Base-by-base conservation (phyloP, 2,888 invertebrate genomes). In the Sminthurinus aureus region DNA sequence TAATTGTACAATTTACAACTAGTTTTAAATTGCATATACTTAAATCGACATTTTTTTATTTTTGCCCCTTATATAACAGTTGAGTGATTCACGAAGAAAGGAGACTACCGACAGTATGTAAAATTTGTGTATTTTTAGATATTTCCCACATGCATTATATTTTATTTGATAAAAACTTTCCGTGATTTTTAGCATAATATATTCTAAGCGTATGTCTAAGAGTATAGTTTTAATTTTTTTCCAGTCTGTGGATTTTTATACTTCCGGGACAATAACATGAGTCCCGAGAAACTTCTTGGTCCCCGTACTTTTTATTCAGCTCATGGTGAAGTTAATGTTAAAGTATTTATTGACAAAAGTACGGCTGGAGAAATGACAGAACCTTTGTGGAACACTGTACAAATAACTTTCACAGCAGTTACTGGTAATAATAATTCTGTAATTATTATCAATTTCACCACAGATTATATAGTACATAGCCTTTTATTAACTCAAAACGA, bases 381-480 rank as follows among this genome's bases (percentile, higher is more conserved):
- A 9, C 11, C 20, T 38, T 22, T 83, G 8, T 71, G 74, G 52
- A 79, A 79, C 50, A 38, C 79, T 0, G 22, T 83, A 15, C 81
- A 83, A 64, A n/a, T 85, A 0, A 38, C 69, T n/a, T 85, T 85
- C 69, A 85, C 85, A 22, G 82, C 85, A 4, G 77, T 71, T 50
- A 58, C 77, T 58, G 85, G 85, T 85, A 22, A 38, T 38, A 6
- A 74, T 74, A 1, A 24, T 74, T 26, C 3, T 2, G 9, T 64
- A 4, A n/a, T 76, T 2, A 64, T 64, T 64, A n/a, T 76, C 51
- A 38, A 6, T 38, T 38, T 38, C n/a, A n/a, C n/a, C n/a, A n/a
- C n/a, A n/a, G n/a, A n/a, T 38, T 6, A 38, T 38, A 38, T 38
- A 38, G 6, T 38, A n/a, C n/a, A n/a, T 38, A 38, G 1, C 6